Evolutionary conservation across 2,888 invertebrate genomes (phyloP), one percentile per base, ranked within the genome.

Genomic region (Coleophora flavipennella): DNA sequence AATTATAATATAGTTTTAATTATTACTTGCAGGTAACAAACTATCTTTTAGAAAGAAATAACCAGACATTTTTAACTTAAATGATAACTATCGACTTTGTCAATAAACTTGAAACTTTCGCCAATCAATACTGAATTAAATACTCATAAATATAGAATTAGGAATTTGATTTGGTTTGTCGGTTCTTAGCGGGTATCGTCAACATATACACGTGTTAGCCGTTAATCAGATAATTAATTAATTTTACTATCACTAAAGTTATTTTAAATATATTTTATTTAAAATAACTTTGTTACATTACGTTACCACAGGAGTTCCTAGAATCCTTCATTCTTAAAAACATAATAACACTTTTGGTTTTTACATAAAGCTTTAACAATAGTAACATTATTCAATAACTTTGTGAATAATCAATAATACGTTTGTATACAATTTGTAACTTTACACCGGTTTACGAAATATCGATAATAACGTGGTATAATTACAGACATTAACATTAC

Each of bases 311-410:
- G 50, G 49, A 42, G 35, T 51, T 42, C 53, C 55, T 56, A n/a
- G n/a, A n/a, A n/a, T n/a, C n/a, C 58, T 51, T 54, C 49, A 59
- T 56, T 63, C 72, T 74, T 79, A 77, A 74, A 74, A 80, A 80
- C 77, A 74, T 78, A 79, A 77, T 77, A 81, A 81, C 81, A 79
- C 77, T 75, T 81, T 83, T 78, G 81, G 80, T 80, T 77, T 76
- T 67, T 67, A 71, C 73, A 75, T 79, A 83, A 78, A 81, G 78
- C 80, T 83, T 72, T 77, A 81, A 80, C 79, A 81, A 81, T 75
- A 80, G 73, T 79, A 79, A 80, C 76, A 70, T 72, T 69, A 59
- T 63, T 67, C 57, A 58, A 67, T 75, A 70, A 67, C 62, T 69
- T 67, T 69, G 53, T 64, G 66, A 67, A 62, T 67, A 64, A 20